phyloP scores from a whole-genome alignment of 1,140 invertebrate species.

The Drosophila kikkawai region DNA sequence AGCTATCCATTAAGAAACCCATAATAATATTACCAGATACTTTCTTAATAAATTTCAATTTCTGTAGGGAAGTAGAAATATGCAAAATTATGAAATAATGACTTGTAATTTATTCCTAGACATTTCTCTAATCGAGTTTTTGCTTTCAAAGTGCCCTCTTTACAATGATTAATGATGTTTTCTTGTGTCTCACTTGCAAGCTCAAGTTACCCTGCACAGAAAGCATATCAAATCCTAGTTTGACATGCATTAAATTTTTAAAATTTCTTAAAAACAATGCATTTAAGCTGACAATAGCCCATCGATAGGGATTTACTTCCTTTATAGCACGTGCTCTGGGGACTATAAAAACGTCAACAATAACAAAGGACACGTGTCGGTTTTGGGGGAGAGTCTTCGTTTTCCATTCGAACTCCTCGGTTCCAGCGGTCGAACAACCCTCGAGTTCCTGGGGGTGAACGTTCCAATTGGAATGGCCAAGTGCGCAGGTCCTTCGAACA shows the following conservation, averaged over 20 bases:
- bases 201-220: not conserved
- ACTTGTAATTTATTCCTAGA: not conserved
- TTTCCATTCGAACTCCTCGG: slow-evolving; percentile 30
- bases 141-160: not conserved
- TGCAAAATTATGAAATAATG: not conserved
- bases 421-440: slow-evolving; percentile 50
- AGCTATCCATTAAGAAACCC: not conserved
- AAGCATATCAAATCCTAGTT: not conserved
- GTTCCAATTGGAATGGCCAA: slow-evolving; percentile 71
- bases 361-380: slow-evolving; percentile 70
- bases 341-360: slow-evolving; percentile 71
- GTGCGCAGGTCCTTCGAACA: slow-evolving; percentile 81
- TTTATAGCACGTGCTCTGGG: slow-evolving; percentile 38
- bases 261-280: slow-evolving; percentile 19
- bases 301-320: slow-evolving; percentile 5
- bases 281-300: slow-evolving; percentile 8
- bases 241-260: not conserved
- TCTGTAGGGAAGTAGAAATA: not conserved
- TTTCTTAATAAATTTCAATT: not conserved
- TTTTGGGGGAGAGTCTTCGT: not conserved
- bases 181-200: not conserved
- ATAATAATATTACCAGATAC: not conserved
- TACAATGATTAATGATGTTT: not conserved
- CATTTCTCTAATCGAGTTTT: not conserved
- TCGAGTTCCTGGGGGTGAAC: slow-evolving; percentile 16